Evolutionary conservation across 2,888 invertebrate species (phyloP), one percentile per base, ranked within the genome.

Genomic region (Synergus umbraculus): DNA sequence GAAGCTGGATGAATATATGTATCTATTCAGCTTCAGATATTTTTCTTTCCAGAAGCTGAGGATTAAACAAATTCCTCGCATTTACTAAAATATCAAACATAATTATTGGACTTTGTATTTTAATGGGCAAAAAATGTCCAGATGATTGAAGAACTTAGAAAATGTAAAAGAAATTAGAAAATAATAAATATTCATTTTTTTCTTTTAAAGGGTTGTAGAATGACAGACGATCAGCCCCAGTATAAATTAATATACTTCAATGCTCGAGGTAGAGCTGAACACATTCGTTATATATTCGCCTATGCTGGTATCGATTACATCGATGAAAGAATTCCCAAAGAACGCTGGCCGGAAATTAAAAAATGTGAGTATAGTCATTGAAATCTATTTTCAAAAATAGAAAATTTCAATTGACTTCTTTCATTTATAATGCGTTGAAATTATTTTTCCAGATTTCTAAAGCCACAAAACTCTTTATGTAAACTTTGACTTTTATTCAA

Each of bases 201-300:
- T 63, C 22, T 29, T 64, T 63, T 76, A 15, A n/a, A 58, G 73
- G n/a, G 54, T 29, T 37, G n/a, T 41, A 73, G 37, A 58, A 90
- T 90, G 89, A 82, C 87, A 82, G 89, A 87, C 79, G 86, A 87
- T 81, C 87, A 88, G 78, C 87, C 91, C 49, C 88, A 83, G 54
- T 94, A 94, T 90, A 94, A 94, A 88, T 89, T 94, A 86, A 93
- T 93, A 82, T 94, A 94, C 90, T 94, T 94, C 91, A 94, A 94
- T 87, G 92, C 93, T 12, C 93, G 94, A 76, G 94, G 94, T 9
- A 91, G 94, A 63, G 94, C 94, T 44, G 94, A 94, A 88, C 93
- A 94, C 86, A 93, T 94, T 82, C 93, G 94, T 66, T 93, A 94
- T 83, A 93, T 94, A 81, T 94, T 94, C 87, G 94, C 94, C 43